Conservation (phyloP, 1,140 invertebrate species). For the Megathymus violae region DNA sequence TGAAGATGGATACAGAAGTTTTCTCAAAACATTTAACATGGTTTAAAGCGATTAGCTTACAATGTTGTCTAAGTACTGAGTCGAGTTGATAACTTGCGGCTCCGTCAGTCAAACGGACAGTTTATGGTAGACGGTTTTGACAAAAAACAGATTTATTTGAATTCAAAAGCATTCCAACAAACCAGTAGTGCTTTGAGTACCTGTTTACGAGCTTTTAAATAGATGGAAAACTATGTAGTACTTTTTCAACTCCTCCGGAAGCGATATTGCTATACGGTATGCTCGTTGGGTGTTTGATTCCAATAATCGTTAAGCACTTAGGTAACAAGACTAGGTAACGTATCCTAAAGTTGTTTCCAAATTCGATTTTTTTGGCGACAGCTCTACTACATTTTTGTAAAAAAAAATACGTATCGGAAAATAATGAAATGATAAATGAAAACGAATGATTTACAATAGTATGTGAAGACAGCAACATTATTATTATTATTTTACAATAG, state of each 20-base stretch:
- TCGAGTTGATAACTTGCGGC: background rate
- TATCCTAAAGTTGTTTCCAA: too few relatives aligned
- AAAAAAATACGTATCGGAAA: too few relatives aligned
- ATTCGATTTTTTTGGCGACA: too few relatives aligned
- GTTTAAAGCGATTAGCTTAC: constrained; percentile 7
- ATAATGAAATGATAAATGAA: too few relatives aligned
- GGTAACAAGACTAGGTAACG: too few relatives aligned
- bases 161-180: constrained; percentile 8
- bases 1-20: background rate
- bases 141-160: constrained; percentile 17
- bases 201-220: constrained; percentile 13
- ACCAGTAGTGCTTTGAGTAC: constrained; percentile 1
- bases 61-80: constrained; percentile 14
- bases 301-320: too few relatives aligned
- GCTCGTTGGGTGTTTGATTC: too few relatives aligned
- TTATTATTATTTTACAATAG: too few relatives aligned
- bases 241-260: background rate
- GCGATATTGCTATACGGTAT: background rate
- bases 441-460: too few relatives aligned
- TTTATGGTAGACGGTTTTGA: constrained; percentile 17
- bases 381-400: too few relatives aligned
- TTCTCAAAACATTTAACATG: background rate
- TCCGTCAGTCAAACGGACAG: background rate
- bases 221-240: constrained; percentile 6
- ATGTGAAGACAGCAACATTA: too few relatives aligned